Evolutionary conservation across 2,113 vertebrate species (phyloP), one percentile per base, ranked within the genome.

Genomic region (Calyptommatus sinebrachiatus): DNA sequence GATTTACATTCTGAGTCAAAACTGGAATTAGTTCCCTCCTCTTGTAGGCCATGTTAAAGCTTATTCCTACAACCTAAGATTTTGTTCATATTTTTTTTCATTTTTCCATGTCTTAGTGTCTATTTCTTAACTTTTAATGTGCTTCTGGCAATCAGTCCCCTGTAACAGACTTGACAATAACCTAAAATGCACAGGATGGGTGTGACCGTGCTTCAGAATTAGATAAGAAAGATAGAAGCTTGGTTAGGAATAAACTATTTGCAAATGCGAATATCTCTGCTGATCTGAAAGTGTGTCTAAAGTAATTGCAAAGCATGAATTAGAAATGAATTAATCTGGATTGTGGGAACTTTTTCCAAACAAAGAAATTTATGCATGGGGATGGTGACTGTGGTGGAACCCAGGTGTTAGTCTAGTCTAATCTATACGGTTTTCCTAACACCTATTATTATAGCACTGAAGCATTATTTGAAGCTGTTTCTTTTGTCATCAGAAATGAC

Each of bases 321-420:
- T 84, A 41, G 67, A 85, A 85, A 85, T 41, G 77, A 73, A 82
- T 88, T 86, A 88, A 26, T 70, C 76, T 85, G 72, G 83, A 84
- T 80, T 46, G 31, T 85, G 77, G 74, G 87, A 84, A 84, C 14
- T 77, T 53, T 87, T 63, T n/a, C 73, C 60, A 86, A 76, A 53
- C 16, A 50, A 26, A n/a, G 20, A 84, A 8, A 65, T 73, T n/a
- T 71, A 31, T 31, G 46, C 0, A 4, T 83, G 85, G 46, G 78
- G 86, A 80, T 41, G n/a, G 1, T 75, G 61, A 75, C 20, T 87
- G 45, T 60, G 20, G 31, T 29, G 77, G 8, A 46, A 53, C 66
- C 81, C 73, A 70, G 0, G 6, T 79, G 79, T 85, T 73, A 73
- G 53, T 86, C 68, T 71, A 31, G 77, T 71, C 75, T 76, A 71